Evolutionary conservation across 2,888 invertebrate genomes (phyloP), one percentile per base, ranked within the genome.

Genomic region (Aleiodes leptofemur): DNA sequence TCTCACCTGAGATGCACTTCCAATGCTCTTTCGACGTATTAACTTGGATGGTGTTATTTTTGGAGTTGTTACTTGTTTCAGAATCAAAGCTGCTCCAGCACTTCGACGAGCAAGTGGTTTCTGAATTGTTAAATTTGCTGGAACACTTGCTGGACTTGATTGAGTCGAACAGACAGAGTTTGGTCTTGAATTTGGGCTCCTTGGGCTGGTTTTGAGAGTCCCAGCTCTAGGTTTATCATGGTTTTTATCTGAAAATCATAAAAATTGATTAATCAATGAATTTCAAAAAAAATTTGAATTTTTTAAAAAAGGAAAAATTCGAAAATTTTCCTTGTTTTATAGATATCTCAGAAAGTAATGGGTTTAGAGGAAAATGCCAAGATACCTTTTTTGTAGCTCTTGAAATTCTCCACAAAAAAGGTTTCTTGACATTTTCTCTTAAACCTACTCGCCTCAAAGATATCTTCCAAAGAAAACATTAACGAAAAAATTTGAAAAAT

Each of bases 151-250:
- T 9, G 43, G 43, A 43, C 43, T 43, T 4, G 43, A 43, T 7
- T 7, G 43, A 59, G 69, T 51, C 5, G 76, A 76, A 14, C 71
- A 73, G 56, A 34, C 69, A 34, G 79, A 74, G 9, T 34, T 74
- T 7, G 55, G 55, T 1, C 71, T 61, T 9, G 73, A 73, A 14
- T 34, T 72, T 5, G 61, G 3, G 3, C 55, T 64, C 6, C 69
- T 43, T 34, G 69, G 76, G 2, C 70, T 73, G 23, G 38, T 48
- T 7, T 56, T 73, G 23, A 73, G 48, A 0, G 34, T 71, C 53
- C 53, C 69, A 8, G 61, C 43, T 3, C 76, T 70, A 7, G 81
- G 79, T 61, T 81, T 83, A 50, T 73, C 31, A 70, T 81, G 81
- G 13, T 71, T 71, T 13, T 79, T 66, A 64, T 68, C 76, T 78